Base-by-base conservation (phyloP, 92 coral and sea anemone genomes). In the Zoanthus sociatus region DNA sequence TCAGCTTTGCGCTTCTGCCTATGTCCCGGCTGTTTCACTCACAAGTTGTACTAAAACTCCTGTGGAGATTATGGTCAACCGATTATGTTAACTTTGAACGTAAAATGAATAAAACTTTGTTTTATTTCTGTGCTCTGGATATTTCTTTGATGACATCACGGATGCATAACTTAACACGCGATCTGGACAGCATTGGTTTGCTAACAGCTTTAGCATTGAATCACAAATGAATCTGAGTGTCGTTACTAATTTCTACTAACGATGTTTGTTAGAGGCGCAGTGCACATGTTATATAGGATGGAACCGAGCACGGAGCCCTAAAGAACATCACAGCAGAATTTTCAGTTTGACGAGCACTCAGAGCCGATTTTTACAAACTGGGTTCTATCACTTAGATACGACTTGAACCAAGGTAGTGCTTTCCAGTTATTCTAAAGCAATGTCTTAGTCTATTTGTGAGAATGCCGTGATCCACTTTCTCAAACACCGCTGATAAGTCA, bases 261-360 rank as follows among this genome's bases (percentile, higher is more conserved):
- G 26, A 71, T 33, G 26, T 71, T 16, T 13, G 75, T 47, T 31
- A 71, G 14, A 31, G 75, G 75, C 75, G 75, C 75, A 71, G 46
- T 71, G 45, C 31, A 71, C 46, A 71, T 33, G 75, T 11, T 31
- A 42, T 71, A 71, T 42, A 71, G 42, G 75, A 32, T 71, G 46
- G 75, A 15, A 71, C 75, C 75, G 11, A 68, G 73, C 32, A 26
- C 72, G 9, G 72, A 67, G 33, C 72, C 37, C 32, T 67, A 37
- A 20, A 32, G 72, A 18, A 67, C 72, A 67, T 37, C 72, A 20
- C 37, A 67, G 26, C 10, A 32, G 32, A 18, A 37, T 9, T 67
- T 11, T 67, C 37, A 9, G 26, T 67, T 20, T 26, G 72, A 20
- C 32, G 72, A 67, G 72, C 26, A 18, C 33, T 67, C 42, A 32